Evolutionary conservation across 2,797 vertebrate genomes (phyloP).

Genomic region (Mycteria americana): DNA sequence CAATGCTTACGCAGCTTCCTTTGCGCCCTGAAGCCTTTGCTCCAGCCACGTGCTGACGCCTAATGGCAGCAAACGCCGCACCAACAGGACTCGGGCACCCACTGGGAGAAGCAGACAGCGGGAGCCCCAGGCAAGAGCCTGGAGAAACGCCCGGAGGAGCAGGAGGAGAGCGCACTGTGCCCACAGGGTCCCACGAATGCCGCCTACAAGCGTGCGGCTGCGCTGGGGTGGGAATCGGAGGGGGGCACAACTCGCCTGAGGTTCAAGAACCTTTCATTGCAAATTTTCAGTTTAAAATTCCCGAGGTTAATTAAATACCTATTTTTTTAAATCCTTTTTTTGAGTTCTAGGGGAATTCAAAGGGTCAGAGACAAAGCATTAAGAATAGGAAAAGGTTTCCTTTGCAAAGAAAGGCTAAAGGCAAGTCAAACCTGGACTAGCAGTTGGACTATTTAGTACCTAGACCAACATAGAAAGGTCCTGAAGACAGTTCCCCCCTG

Average conservation of each 20-base stretch:
- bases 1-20: background rate
- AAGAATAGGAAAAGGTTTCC: background rate
- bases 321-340: background rate
- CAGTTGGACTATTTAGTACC: background rate
- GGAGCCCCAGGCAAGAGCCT: background rate
- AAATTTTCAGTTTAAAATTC: background rate
- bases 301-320: background rate
- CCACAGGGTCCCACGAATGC: too few species aligned
- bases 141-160: background rate
- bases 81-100: background rate
- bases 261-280: background rate
- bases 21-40: background rate
- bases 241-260: background rate
- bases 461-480: background rate
- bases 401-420: background rate
- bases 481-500: background rate
- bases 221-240: background rate
- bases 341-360: background rate
- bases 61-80: rapidly evolving
- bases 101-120: background rate
- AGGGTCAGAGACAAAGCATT: background rate
- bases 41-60: rapidly evolving
- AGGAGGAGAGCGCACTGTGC: background rate
- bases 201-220: background rate
- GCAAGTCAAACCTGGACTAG: background rate